Conservation (phyloP, 92 coral and sea anemone species). For the Muricea muricata region DNA sequence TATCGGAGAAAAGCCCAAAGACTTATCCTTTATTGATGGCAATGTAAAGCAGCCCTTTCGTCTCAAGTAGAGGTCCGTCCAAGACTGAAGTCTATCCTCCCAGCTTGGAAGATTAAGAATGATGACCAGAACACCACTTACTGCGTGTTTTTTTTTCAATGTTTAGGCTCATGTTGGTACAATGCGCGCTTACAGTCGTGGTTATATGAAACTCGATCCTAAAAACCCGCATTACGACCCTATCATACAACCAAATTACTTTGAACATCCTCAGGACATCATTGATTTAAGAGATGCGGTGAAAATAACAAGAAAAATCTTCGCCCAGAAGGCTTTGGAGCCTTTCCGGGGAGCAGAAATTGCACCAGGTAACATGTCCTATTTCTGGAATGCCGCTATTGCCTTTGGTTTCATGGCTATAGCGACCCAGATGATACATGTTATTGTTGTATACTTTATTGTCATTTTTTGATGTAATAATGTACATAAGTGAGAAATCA, state of each 20-base stretch:
- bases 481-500: too few relatives aligned
- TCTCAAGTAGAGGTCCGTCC: too few relatives aligned
- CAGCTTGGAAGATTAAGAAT: too few relatives aligned
- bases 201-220: constrained; percentile 70
- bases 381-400: not conserved
- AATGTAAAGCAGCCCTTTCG: too few relatives aligned
- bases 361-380: constrained; percentile 69
- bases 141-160: not conserved
- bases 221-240: constrained; percentile 78
- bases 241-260: constrained; percentile 74
- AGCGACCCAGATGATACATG: too few relatives aligned
- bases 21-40: too few relatives aligned
- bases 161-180: constrained; percentile 79
- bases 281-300: constrained; percentile 75
- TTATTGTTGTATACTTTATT: too few relatives aligned
- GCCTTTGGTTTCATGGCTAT: too few relatives aligned
- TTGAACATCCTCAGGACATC: constrained; percentile 78
- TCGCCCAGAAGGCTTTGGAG: constrained; percentile 82
- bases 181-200: constrained; percentile 78
- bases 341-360: constrained; percentile 80
- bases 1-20: too few relatives aligned
- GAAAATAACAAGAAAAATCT: constrained; percentile 72
- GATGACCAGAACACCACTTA: not conserved
- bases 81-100: too few relatives aligned
- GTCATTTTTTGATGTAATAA: too few relatives aligned